Evolutionary conservation across 2,888 invertebrate species (phyloP).

Genomic region (Cancer borealis): DNA sequence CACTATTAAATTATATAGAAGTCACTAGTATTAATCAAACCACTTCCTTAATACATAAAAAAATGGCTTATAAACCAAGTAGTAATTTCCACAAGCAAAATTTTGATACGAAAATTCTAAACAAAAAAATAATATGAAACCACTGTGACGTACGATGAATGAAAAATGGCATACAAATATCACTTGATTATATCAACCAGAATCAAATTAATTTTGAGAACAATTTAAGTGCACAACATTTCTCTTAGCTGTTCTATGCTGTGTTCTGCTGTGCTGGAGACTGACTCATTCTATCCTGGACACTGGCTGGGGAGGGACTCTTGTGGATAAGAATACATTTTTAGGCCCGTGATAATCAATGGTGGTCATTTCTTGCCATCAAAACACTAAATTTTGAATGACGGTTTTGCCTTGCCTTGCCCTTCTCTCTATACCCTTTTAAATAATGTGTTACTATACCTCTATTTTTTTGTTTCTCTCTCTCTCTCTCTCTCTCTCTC

Average conservation of each 20-base stretch:
- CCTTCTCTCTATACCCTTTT: conserved; percentile 39
- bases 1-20: too few relatives aligned
- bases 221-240: neutral
- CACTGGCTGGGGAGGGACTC: neutral
- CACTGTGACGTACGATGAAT: neutral
- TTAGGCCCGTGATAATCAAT: neutral
- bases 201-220: neutral
- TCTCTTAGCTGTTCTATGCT: neutral
- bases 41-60: neutral
- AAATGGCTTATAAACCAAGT: too few relatives aligned
- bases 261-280: neutral
- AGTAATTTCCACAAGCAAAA: neutral
- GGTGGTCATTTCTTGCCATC: neutral
- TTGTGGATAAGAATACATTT: neutral
- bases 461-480: neutral
- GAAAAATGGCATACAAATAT: neutral
- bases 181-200: neutral
- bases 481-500: neutral
- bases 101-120: neutral
- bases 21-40: too few relatives aligned
- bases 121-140: neutral
- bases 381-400: neutral
- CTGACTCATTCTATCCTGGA: neutral
- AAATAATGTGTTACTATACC: neutral
- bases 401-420: neutral